Base-by-base conservation (phyloP, 2,797 vertebrate genomes). In the Poecilia wingei region DNA sequence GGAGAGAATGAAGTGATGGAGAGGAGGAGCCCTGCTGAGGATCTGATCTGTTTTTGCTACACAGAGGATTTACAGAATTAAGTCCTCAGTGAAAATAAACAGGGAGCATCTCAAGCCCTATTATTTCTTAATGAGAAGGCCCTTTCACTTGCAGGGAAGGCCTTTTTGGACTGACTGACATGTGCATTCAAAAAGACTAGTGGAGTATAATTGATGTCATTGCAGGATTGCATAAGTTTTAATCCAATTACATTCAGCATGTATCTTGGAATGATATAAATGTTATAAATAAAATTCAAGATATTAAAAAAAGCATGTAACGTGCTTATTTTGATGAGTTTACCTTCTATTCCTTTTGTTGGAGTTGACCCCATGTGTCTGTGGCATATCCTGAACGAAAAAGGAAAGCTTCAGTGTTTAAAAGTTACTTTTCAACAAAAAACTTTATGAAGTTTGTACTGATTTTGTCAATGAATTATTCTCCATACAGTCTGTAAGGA, bases 311-410 rank as follows among this genome's bases (percentile, higher is more conserved):
- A 5, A 64, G 9, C 47, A 33, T 43, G 9, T 10, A 51, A 10
- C 18, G 49, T 64, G 70, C 55, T 18, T 77, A 28, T 57, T 33
- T 3, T 10, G 1, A 10, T 71, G 28, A 73, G 89, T 96, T 97
- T 94, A 98, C 98, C 95, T 97, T 94, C 90, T 94, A 77, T 92
- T 95, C 85, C 94, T 95, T 88, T 96, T 96, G 88, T 93, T 95
- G 45, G 85, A 81, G 84, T 91, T 91, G 77, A 80, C 92, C 77
- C 88, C 89, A 75, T 95, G 96, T 82, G 87, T 89, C 55, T 96
- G 94, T 86, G 96, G 92, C 88, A 94, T 94, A 75, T 98, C 96
- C 98, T 98, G 82, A 45, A 82, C 12, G 6, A 71, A 82, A 86
- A 80, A 45, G 83, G 82, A 84, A 33, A 33, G 75, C 36, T 57